Base-by-base conservation (phyloP, 2,113 vertebrate species). In the Laticauda laticaudata region DNA sequence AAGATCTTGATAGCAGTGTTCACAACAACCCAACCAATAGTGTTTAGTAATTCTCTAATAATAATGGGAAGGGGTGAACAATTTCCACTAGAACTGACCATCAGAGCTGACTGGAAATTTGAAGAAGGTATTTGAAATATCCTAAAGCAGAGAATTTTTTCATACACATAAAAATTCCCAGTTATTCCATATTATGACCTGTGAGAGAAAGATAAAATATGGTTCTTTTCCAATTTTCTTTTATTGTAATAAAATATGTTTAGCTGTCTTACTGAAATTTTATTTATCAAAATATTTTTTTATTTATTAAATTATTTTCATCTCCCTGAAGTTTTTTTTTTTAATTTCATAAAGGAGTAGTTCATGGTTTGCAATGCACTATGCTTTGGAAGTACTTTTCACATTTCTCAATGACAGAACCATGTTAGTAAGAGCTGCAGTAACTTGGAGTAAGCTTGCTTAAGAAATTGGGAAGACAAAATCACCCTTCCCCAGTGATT, bases 101-200 rank as follows among this genome's bases (percentile, higher is more conserved):
- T 45, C 1, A 24, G 54, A 54, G 53, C 34, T 92, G 59, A 14
- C 14, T 48, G 81, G 57, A 0, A 0, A 53, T n/a, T 8, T 24
- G 23, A 91, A 64, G 53, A 91, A 93, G 87, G n/a, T 86, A 91
- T 39, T 92, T 87, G 86, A 86, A 91, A 64, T 86, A 56, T 55
- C 69, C 59, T 81, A 86, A 0, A 54, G 18, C 4, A 11, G 34
- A 10, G 29, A 14, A 5, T 34, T 51, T 48, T 34, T 21, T 29
- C 4, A 54, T 53, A 34, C n/a, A 81, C 34, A 34, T 34, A 34
- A 39, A 21, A 21, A 81, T n/a, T 55, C 51, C 69, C 81, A 59
- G 26, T 59, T 29, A 61, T 61, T 61, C 43, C 88, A 90, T 61
- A 26, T 75, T 75, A 75, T 34, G 69, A 75, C 64, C n/a, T 75